Conservation (phyloP, 2,797 vertebrate species). For the Muraenolepis orangiensis region DNA sequence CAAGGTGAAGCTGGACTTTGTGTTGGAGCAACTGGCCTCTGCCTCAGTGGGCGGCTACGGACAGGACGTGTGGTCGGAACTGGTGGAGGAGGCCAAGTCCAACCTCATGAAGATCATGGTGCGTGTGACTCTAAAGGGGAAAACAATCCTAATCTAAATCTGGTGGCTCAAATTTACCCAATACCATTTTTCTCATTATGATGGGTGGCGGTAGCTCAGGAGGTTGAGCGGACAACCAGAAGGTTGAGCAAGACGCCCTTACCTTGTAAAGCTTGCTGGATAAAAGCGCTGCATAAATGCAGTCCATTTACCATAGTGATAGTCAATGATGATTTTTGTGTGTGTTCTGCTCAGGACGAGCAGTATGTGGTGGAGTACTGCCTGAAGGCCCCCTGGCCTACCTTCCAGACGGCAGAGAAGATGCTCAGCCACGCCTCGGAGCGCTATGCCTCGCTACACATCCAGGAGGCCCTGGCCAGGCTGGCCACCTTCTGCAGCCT, state of each 20-base stretch:
- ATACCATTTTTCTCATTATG: background rate
- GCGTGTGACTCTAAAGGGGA: conserved; percentile 24
- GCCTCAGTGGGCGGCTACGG: conserved; percentile 72
- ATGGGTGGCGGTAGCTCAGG: too few relatives aligned
- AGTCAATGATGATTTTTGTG: background rate
- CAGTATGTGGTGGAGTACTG: conserved; percentile 93
- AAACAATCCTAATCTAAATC: background rate
- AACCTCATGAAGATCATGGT: conserved; percentile 91
- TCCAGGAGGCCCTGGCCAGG: conserved; percentile 83
- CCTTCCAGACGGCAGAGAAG: conserved; percentile 86
- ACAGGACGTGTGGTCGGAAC: conserved; percentile 73
- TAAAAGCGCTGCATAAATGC: too few relatives aligned
- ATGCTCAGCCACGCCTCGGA: conserved; percentile 84
- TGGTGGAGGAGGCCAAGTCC: conserved; percentile 85
- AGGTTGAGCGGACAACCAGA: too few relatives aligned
- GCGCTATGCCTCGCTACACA: conserved; percentile 69
- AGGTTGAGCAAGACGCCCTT: too few relatives aligned
- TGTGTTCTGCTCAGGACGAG: conserved; percentile 75
- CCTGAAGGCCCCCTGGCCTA: conserved; percentile 88
- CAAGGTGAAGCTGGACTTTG: conserved; percentile 90
- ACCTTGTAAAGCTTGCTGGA: too few relatives aligned
- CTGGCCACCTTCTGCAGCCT: conserved; percentile 89
- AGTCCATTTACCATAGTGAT: too few relatives aligned
- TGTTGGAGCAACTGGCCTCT: conserved; percentile 86
- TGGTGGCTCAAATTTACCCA: background rate